Conservation (phyloP, 2,888 invertebrate genomes). For the Cosmia trapezina region DNA sequence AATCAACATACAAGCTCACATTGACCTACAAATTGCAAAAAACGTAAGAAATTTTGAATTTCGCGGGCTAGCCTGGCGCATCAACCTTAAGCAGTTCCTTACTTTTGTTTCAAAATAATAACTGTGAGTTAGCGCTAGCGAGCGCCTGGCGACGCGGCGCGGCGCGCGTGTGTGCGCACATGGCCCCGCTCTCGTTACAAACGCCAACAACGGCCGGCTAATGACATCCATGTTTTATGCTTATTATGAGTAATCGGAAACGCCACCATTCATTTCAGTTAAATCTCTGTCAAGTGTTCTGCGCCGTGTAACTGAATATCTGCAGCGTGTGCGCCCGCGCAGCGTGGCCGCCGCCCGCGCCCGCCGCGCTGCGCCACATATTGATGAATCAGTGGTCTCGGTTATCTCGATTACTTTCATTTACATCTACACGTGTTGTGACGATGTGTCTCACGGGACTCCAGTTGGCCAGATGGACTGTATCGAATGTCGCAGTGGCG, state of each 20-base stretch:
- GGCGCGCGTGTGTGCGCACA: conserved; percentile 56
- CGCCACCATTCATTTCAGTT: conserved; percentile 55
- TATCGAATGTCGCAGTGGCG: conserved; percentile 5
- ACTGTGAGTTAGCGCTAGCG: background rate
- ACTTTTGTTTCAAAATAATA: background rate
- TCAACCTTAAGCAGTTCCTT: no score
- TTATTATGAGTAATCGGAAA: conserved; percentile 61
- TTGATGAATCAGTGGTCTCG: conserved; percentile 9
- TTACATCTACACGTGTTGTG: conserved; percentile 20
- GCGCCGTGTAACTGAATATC: conserved; percentile 50
- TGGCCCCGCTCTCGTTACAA: conserved; percentile 71
- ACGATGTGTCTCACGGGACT: conserved; percentile 23
- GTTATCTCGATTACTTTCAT: conserved; percentile 25
- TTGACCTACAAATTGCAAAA: no score
- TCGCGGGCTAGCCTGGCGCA: no score
- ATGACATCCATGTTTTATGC: conserved; percentile 61
- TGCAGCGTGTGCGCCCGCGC: background rate
- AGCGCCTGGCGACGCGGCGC: background rate
- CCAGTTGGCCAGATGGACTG: conserved; percentile 26
- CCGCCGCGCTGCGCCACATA: background rate
- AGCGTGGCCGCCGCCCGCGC: background rate
- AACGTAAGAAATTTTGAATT: no score
- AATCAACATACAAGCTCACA: no score
- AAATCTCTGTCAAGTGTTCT: conserved; percentile 60
- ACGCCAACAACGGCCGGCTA: conserved; percentile 55